Evolutionary conservation across 2,888 invertebrate genomes (phyloP), one percentile per base, ranked within the genome.

Genomic region (Diarsia brunnea): DNA sequence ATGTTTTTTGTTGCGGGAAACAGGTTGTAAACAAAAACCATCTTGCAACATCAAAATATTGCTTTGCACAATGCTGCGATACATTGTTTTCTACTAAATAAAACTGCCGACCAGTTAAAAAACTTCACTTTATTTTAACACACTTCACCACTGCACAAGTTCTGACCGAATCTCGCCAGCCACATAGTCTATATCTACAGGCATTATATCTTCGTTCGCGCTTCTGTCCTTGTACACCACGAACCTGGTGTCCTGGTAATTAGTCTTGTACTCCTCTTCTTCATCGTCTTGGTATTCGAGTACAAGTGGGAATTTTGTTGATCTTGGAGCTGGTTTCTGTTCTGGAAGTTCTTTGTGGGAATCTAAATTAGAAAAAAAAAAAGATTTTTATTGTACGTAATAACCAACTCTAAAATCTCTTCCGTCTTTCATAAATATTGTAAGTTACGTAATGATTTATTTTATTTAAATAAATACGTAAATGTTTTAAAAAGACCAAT

Each of bases 191-290:
- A 87, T 63, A 19, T 88, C 82, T 1, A 72, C 75, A 14, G 67
- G 55, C 58, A 79, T 76, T 51, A 87, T 88, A 0, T 79, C 78
- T 3, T 85, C 79, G 14, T 81, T 71, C 2, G 49, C 24, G 4
- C 47, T 49, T 4, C 38, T 4, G 1, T 87, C 85, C 19, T 82
- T 83, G 67, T 87, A 87, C 24, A 86, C 79, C 11, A 87, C 60
- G 2, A 73, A 78, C 11, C 78, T 49, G 10, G 64, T 69, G 11
- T 77, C 78, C 55, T 60, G 69, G 4, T 65, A 49, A 14, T 10
- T n/a, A 45, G 72, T 61, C 43, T 78, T 55, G n/a, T 84, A 82
- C 7, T 69, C 71, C 21, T 86, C 84, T 2, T 86, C 78, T n/a
- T 83, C 71, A 10, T 27, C 0, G 2, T 81, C 79, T 19, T 66